phyloP scores from a whole-genome alignment of 2,113 vertebrate genomes.

The Lamprotornis superbus region DNA sequence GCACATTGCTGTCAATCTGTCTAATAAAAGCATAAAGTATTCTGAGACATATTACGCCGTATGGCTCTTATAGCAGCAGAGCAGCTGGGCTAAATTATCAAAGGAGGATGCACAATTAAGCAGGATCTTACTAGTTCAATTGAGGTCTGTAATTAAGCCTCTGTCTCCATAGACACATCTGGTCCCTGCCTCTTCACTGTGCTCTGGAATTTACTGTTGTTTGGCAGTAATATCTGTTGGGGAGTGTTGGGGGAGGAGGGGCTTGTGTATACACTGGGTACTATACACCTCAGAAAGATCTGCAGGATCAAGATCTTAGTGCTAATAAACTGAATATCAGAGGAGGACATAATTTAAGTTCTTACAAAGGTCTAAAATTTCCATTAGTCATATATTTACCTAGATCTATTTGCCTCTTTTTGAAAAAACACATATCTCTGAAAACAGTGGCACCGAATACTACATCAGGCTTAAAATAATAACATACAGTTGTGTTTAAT shows the following conservation, averaged over 20 bases:
- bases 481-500: not conserved
- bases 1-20: not conserved
- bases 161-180: conserved; percentile 30
- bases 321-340: not conserved
- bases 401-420: not conserved
- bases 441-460: not conserved
- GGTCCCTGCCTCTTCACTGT: not conserved
- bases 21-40: conserved; percentile 1
- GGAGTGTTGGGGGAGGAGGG: rapidly evolving
- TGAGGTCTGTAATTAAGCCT: conserved; percentile 27
- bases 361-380: not conserved
- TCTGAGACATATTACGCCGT: not conserved
- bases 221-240: not conserved
- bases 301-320: not conserved
- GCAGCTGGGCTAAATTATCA: conserved; percentile 42
- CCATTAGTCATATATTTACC: not conserved
- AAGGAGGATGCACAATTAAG: conserved; percentile 50
- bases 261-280: not conserved
- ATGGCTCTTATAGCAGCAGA: not conserved
- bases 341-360: not conserved
- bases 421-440: not conserved
- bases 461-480: not conserved
- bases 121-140: conserved; percentile 20
- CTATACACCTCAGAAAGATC: not conserved
- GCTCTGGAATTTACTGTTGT: not conserved